These are phyloP conservation scores for Stenodema calcarata DNA, from an alignment of 2,888 invertebrate genomes.

Conservation along the genomic window DNA sequence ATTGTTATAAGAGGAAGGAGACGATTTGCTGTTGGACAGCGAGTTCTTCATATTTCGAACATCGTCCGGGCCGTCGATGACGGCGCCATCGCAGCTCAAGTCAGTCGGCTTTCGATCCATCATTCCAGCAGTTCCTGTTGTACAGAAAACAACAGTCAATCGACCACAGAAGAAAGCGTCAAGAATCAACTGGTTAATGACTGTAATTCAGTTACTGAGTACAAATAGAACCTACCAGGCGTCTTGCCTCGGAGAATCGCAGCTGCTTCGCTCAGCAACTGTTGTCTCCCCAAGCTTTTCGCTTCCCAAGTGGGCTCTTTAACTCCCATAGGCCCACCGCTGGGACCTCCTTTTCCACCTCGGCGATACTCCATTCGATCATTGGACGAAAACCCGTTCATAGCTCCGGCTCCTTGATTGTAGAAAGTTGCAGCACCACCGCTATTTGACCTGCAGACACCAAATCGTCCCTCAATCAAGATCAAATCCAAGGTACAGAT, in stretches of 20 bases:
- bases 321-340: not conserved
- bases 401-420: not conserved
- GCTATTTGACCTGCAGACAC: not conserved
- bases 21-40: not conserved
- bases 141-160: not conserved
- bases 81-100: not conserved
- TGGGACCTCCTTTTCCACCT: not conserved
- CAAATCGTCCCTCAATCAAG: not conserved
- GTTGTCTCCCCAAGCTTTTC: conserved; percentile 18
- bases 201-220: no score
- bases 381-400: not conserved
- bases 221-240: not conserved
- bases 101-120: conserved; percentile 35
- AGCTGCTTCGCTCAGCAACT: conserved; percentile 34
- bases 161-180: no score
- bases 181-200: not conserved
- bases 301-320: conserved; percentile 27
- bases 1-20: not conserved
- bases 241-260: conserved; percentile 8
- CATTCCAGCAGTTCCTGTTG: conserved; percentile 22
- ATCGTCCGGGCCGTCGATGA: not conserved
- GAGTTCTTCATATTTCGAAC: not conserved
- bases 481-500: no score
- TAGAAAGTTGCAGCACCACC: not conserved
- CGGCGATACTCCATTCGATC: not conserved